Conservation (phyloP, 2,113 vertebrate genomes). For the Ochotona curzoniae region DNA sequence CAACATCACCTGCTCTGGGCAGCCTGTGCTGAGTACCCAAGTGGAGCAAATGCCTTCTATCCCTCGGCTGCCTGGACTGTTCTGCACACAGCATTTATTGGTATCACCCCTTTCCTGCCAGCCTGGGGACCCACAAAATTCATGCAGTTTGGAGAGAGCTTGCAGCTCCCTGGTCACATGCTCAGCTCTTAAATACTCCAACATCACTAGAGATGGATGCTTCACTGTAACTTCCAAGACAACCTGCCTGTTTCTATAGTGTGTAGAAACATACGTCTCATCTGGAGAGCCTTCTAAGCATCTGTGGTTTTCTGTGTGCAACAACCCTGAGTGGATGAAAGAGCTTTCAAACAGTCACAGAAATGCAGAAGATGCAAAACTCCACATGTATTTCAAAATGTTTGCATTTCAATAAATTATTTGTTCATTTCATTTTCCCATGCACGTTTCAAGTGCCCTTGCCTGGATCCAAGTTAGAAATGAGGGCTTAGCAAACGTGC, state of each 20-base stretch:
- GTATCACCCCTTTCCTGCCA: background rate
- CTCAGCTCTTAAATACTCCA: background rate
- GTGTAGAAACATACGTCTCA: background rate
- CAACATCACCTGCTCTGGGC: background rate
- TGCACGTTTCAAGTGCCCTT: too few species aligned
- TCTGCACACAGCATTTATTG: background rate
- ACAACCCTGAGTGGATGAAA: background rate
- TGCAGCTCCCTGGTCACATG: background rate
- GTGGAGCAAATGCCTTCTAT: too few species aligned
- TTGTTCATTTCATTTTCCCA: too few species aligned
- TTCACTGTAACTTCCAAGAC: background rate
- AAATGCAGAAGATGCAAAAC: too few species aligned
- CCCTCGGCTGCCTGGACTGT: background rate
- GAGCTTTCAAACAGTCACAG: too few species aligned
- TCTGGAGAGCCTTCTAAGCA: background rate
- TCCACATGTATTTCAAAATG: too few species aligned
- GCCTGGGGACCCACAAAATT: background rate
- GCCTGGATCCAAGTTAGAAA: background rate
- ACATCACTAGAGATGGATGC: background rate
- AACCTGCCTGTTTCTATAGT: background rate
- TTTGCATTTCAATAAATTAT: too few species aligned
- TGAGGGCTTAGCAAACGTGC: background rate
- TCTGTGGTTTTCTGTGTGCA: background rate
- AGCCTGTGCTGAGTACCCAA: background rate
- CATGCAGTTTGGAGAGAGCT: constrained; percentile 6